Base-by-base conservation (phyloP, 1,140 invertebrate genomes). In the Tetramorium simillimum region DNA sequence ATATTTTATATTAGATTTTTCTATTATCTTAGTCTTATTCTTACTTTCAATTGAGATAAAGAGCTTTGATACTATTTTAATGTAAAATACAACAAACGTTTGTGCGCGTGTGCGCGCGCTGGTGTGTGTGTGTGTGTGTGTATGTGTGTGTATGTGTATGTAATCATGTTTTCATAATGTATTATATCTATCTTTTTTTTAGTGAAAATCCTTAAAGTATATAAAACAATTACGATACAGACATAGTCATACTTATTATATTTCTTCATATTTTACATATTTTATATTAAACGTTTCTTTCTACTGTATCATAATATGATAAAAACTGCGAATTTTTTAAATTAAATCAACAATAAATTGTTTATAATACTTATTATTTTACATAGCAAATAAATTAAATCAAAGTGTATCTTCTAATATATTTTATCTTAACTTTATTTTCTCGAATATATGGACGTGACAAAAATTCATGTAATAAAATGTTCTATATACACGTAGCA, bases 21-120 rank as follows among this genome's bases (percentile, higher is more conserved):
- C 16, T 63, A 58, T 58, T 67, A 43, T n/a, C n/a, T n/a, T n/a
- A n/a, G n/a, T 69, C 10, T 67, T n/a, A 69, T 69, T 16, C 33
- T n/a, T 46, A 46, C 14, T n/a, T 24, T 67, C 12, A 67, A 46
- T 46, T 24, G 37, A 43, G 37, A n/a, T 18, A 43, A 43, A 67
- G 0, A 21, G n/a, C 12, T 73, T 73, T 37, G 18, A 12, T n/a
- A 58, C 7, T 40, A 58, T 58, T 21, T 58, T 58, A 75, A 72
- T 75, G 24, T 58, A 75, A 58, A 53, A 73, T 56, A 58, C 28
- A 2, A 33, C 28, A 33, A 33, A 33, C 28, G 2, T 33, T 33
- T 33, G 28, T 33, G 28, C 28, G 1, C 28, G 28, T 33, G 28
- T 2, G 28, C 28, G 28, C 28, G 28, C 28, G 28, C 28, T 33